Base-by-base conservation (phyloP, 2,888 invertebrate species). In the Enchytraeus crypticus region DNA sequence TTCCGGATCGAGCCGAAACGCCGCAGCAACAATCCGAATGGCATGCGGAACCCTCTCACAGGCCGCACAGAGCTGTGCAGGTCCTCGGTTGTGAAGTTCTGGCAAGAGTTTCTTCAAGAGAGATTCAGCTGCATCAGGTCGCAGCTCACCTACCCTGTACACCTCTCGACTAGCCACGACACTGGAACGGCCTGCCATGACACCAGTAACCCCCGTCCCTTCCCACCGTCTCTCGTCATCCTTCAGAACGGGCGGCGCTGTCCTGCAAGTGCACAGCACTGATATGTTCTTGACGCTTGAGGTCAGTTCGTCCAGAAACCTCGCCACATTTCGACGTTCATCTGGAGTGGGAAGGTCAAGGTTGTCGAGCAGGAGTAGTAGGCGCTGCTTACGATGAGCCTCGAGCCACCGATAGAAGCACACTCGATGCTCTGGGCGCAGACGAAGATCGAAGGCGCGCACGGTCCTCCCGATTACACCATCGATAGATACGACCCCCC, bases 281-380 rank as follows among this genome's bases (percentile, higher is more conserved):
- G 14, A 23, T 5, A 47, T 11, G 8, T 47, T 23, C 5, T 23
- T 11, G 5, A 47, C 49, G 49, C 26, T 47, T 21, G 18, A 23
- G 14, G 21, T 23, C 49, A 47, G 8, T 23, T 47, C 49, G 49
- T 47, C 49, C 8, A 47, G 26, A 47, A 47, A 47, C 49, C 21
- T 14, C 8, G 45, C 51, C 29, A 29, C 34, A 29, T 45, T 54
- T 33, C 60, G 56, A 30, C 62, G 60, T 27, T 53, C 56, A 8
- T 47, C 49, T 23, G 18, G 5, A 21, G 26, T 14, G 21, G 38
- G 38, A 26, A 64, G 51, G 27, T 67, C 67, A 2, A 67, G 34
- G 60, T 67, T 66, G 59, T 67, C 67, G n/a, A 67, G 56, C 5
- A 67, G 26, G 43, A 67, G 26, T 26, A 67, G 51, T 4, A 67